Conservation (phyloP, 2,888 invertebrate species). For the Oconnorella tubifera region DNA sequence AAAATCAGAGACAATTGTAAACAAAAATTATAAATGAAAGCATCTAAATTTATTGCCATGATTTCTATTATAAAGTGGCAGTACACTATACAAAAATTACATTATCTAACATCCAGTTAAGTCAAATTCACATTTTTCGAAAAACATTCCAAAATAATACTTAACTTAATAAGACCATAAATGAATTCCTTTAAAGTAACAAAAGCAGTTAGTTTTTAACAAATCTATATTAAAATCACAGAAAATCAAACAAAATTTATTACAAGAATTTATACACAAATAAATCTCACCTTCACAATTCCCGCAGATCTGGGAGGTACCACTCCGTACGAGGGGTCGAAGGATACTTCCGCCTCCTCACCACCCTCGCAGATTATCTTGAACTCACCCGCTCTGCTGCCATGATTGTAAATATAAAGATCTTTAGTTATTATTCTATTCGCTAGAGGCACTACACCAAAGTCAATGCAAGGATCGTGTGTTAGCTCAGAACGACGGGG, state of each 20-base stretch:
- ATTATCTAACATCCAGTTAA: background rate
- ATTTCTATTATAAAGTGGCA: no score
- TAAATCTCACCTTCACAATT: slow-evolving; percentile 2
- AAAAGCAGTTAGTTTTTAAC: no score
- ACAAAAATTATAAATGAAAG: no score
- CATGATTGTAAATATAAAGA: background rate
- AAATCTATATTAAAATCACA: no score
- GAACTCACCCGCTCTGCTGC: background rate
- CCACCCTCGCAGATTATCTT: background rate
- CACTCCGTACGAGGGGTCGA: background rate
- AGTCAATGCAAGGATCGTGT: background rate
- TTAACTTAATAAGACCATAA: no score
- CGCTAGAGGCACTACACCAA: background rate
- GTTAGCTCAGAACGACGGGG: background rate
- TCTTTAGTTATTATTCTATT: background rate
- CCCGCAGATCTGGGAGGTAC: background rate
- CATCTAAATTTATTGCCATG: no score
- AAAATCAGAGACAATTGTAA: no score
- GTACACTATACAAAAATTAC: no score
- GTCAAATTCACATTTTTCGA: background rate
- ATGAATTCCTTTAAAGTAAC: no score
- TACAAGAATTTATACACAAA: no score
- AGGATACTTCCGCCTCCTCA: background rate
- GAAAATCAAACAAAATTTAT: no score
- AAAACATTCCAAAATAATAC: background rate